Percentiles rank a stretch among this genome's conserved stretches.
These are phyloP conservation scores for Ips nitidus DNA, from an alignment of 1,140 invertebrate species.

Conservation along the genomic window DNA sequence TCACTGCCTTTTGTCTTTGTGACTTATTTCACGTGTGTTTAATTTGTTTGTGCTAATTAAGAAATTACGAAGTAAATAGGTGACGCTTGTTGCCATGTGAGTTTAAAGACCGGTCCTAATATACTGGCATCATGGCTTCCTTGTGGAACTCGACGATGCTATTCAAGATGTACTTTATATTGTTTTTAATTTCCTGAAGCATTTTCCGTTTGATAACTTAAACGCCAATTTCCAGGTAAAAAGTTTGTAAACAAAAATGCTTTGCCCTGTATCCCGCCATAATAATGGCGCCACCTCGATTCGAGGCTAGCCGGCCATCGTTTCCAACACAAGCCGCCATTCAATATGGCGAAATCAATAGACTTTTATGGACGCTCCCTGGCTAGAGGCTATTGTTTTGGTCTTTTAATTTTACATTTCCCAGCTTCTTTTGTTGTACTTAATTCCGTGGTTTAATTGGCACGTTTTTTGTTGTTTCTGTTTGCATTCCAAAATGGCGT, in stretches of 20 bases:
- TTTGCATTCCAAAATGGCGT: constrained; percentile 10
- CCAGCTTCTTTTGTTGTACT: constrained; percentile 10
- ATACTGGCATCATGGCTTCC: constrained; percentile 30
- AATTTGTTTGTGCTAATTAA: constrained; percentile 15
- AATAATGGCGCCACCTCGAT: constrained; percentile 38
- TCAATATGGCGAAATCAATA: constrained; percentile 54
- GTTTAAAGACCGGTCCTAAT: constrained; percentile 32
- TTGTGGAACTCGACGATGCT: neutral
- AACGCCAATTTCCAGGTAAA: neutral
- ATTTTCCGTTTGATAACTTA: too few species aligned
- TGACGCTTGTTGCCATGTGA: constrained; percentile 45
- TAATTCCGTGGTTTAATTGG: neutral
- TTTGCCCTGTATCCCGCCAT: constrained; percentile 49
- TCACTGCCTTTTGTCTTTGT: neutral
- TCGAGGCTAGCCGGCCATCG: constrained; percentile 46
- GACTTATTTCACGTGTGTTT: neutral
- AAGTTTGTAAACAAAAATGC: constrained; percentile 34
- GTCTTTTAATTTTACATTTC: constrained; percentile 28
- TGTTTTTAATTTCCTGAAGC: too few species aligned
- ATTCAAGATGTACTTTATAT: neutral
- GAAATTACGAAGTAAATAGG: constrained; percentile 4
- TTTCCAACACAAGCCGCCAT: constrained; percentile 30
- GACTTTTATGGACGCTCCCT: constrained; percentile 33
- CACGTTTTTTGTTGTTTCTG: neutral
- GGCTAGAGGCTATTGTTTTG: constrained; percentile 36